These are phyloP conservation scores for Epinephelus coioides DNA, from an alignment of 2,797 vertebrate species.

Conservation along the genomic window DNA sequence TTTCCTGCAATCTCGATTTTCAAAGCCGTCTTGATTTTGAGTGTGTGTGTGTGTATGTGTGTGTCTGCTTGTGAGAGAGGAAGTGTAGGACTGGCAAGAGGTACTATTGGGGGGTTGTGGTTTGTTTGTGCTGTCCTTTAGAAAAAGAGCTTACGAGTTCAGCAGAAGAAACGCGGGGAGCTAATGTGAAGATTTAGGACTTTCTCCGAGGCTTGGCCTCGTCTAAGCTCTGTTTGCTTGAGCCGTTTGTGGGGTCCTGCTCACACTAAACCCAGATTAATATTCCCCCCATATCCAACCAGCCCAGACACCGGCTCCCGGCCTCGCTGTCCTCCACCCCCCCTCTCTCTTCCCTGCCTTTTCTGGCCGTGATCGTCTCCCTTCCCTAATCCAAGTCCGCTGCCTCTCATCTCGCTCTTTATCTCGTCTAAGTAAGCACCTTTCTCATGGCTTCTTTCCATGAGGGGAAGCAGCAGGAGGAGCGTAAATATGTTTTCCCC, in stretches of 20 bases:
- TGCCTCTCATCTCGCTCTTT: slow-evolving; percentile 96
- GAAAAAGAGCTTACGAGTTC: slow-evolving; percentile 97
- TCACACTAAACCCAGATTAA: slow-evolving; percentile 99
- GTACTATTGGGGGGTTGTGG: slow-evolving; percentile 78
- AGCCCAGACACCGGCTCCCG: slow-evolving; percentile 88
- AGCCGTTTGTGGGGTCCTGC: slow-evolving; percentile 95
- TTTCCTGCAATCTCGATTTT: slow-evolving; percentile 91
- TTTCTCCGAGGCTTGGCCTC: slow-evolving; percentile 95
- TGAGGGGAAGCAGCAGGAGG: slow-evolving; percentile 75
- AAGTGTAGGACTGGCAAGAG: slow-evolving; percentile 79
- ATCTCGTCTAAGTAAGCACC: slow-evolving; percentile 97
- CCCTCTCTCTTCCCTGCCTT: slow-evolving; percentile 74
- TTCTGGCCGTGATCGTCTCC: slow-evolving; percentile 92
- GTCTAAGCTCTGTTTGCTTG: slow-evolving; percentile 96
- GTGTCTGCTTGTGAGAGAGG: slow-evolving; percentile 83
- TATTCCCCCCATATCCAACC: slow-evolving; percentile 92
- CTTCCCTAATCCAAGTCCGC: slow-evolving; percentile 95
- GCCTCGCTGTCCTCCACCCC: slow-evolving; percentile 71
- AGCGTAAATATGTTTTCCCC: slow-evolving; percentile 80
- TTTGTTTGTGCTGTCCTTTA: slow-evolving; percentile 97
- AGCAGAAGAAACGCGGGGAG: slow-evolving; percentile 95
- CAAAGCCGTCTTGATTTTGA: slow-evolving; percentile 91
- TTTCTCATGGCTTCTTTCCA: slow-evolving; percentile 87
- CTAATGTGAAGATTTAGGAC: slow-evolving; percentile 99
- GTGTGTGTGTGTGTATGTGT: slow-evolving; percentile 59